phyloP scores from a whole-genome alignment of 1,140 invertebrate genomes.

The Sminthurides bifidus region DNA sequence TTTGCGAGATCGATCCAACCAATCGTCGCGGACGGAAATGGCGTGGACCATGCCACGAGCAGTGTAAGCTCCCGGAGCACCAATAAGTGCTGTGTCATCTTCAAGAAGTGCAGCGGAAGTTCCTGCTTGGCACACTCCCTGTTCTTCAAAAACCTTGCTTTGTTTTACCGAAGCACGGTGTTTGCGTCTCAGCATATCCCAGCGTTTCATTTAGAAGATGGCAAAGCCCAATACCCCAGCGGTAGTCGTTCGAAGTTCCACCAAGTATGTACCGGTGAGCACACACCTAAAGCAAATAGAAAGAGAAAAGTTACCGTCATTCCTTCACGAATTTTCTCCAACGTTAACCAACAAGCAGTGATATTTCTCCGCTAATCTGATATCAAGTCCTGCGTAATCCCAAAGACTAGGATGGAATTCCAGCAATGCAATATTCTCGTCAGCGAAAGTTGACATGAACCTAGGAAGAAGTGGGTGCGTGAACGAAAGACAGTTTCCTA shows the following conservation, averaged over 20 bases:
- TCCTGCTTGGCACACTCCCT: constrained; percentile 83
- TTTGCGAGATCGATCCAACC: too few species aligned
- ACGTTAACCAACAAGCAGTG: too few species aligned
- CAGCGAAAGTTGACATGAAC: too few species aligned
- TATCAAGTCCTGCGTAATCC: too few species aligned
- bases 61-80: constrained; percentile 54
- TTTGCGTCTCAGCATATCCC: constrained; percentile 54
- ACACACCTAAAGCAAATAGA: constrained; percentile 55
- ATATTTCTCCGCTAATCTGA: too few species aligned
- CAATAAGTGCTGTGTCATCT: constrained; percentile 68
- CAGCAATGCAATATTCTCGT: too few species aligned
- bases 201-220: constrained; percentile 67
- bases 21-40: constrained; percentile 59
- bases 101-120: constrained; percentile 66
- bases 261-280: constrained; percentile 75
- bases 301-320: too few species aligned
- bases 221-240: constrained; percentile 77
- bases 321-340: too few species aligned
- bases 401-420: too few species aligned
- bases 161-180: constrained; percentile 61
- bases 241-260: constrained; percentile 52
- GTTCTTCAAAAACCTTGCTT: constrained; percentile 67
- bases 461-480: too few species aligned
- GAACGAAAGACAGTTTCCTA: too few species aligned
- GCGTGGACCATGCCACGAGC: constrained; percentile 80